Percentiles rank a stretch among this genome's conserved stretches.
These are phyloP conservation scores for Panthera tigris DNA, from an alignment of 2,113 vertebrate species.

Conservation along the genomic window DNA sequence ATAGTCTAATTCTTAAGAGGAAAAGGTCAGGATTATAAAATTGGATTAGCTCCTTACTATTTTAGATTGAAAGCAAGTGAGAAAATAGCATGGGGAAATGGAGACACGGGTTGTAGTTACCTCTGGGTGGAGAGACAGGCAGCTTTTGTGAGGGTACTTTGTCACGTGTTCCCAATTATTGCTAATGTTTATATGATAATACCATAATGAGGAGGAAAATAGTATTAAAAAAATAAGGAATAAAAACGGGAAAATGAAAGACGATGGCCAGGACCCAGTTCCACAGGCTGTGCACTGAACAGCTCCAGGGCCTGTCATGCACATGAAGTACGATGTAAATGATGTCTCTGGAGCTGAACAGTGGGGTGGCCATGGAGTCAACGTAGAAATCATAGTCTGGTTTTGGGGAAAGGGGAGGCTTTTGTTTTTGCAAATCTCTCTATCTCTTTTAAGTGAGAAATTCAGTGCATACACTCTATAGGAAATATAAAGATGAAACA, in stretches of 20 bases:
- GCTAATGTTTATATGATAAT: background rate
- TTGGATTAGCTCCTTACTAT: background rate
- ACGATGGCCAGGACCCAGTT: background rate
- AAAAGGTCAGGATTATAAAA: background rate
- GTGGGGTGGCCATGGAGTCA: too few relatives aligned
- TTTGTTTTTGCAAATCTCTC: background rate
- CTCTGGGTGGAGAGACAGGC: background rate
- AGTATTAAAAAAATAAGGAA: background rate
- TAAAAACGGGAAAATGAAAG: background rate
- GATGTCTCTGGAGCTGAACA: too few relatives aligned
- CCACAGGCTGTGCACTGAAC: background rate
- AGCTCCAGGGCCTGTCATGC: background rate
- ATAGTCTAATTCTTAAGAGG: background rate
- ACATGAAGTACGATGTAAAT: accelerated
- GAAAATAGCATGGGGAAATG: background rate
- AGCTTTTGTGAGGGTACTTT: background rate
- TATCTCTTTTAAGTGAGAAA: background rate
- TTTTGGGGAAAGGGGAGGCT: background rate
- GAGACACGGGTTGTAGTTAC: background rate
- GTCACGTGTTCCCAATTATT: background rate
- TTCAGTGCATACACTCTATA: background rate
- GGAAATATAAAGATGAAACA: background rate
- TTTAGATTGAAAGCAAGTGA: background rate
- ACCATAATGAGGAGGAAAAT: background rate
- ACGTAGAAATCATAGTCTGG: background rate